Conservation (phyloP, 2,113 vertebrate species). For the Micronisus gabar region DNA sequence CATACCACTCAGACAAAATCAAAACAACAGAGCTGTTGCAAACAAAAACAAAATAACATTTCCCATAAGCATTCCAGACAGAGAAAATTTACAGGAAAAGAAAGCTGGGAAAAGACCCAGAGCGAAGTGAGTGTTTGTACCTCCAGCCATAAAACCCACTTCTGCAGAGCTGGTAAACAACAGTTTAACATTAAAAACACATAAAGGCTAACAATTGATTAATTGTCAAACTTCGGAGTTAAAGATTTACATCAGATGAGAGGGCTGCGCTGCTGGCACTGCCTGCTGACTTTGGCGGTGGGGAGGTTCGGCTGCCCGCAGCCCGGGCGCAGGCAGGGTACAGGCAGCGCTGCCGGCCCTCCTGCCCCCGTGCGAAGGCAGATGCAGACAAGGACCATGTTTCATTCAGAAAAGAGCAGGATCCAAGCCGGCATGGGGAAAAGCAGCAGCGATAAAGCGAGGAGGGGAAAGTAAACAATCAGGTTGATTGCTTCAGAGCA, state of each 20-base stretch:
- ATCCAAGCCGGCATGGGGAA: background rate
- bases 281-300: background rate
- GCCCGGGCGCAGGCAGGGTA: background rate
- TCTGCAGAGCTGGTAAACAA: conserved; percentile 38
- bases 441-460: background rate
- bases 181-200: conserved; percentile 18
- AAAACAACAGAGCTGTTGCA: conserved; percentile 85
- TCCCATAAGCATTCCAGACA: conserved; percentile 86
- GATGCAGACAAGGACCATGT: background rate
- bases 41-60: conserved; percentile 88
- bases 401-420: background rate
- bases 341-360: background rate
- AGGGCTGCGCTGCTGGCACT: background rate
- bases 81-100: conserved; percentile 79
- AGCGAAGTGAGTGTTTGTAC: conserved; percentile 52
- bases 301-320: background rate
- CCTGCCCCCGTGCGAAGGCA: background rate
- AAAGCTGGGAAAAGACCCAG: conserved; percentile 77
- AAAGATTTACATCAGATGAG: conserved; percentile 7
- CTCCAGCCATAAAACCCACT: conserved; percentile 33
- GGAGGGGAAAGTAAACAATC: background rate
- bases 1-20: conserved; percentile 85
- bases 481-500: conserved; percentile 14
- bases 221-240: conserved; percentile 36
- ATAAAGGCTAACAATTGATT: conserved; percentile 42